Conservation (phyloP, 2,888 invertebrate species). For the Habrosyne pyritoides region DNA sequence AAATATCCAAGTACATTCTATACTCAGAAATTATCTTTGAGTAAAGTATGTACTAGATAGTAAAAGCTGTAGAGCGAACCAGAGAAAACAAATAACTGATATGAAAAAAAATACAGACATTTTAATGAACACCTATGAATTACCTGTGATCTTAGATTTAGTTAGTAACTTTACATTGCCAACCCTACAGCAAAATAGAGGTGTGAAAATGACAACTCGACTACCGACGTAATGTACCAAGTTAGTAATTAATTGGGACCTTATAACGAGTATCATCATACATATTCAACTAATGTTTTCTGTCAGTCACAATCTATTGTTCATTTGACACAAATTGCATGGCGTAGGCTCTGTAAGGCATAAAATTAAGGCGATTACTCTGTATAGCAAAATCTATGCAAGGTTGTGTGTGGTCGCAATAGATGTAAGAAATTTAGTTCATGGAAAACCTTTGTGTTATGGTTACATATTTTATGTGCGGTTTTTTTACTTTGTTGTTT, state of each 20-base stretch:
- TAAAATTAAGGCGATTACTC: slow-evolving; percentile 54
- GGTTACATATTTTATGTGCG: slow-evolving; percentile 19
- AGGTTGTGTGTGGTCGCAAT: slow-evolving; percentile 60
- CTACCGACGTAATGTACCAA: slow-evolving; percentile 48
- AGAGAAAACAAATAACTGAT: no score
- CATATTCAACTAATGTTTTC: slow-evolving; percentile 71
- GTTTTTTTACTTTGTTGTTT: slow-evolving; percentile 9
- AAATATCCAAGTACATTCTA: no score
- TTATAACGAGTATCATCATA: slow-evolving; percentile 69
- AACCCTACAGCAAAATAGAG: slow-evolving; percentile 59
- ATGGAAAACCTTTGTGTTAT: slow-evolving; percentile 60
- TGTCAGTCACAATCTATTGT: slow-evolving; percentile 69
- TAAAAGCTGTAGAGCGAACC: no score
- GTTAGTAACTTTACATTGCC: slow-evolving; percentile 18
- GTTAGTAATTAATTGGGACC: slow-evolving; percentile 65
- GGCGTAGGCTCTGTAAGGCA: slow-evolving; percentile 61
- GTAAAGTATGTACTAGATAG: no score
- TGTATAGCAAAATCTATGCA: slow-evolving; percentile 53
- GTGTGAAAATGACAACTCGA: slow-evolving; percentile 74
- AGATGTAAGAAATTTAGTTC: slow-evolving; percentile 59
- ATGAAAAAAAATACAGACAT: no score
- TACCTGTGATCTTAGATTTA: no score
- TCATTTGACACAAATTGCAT: slow-evolving; percentile 66
- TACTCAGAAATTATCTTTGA: no score
- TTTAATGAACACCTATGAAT: no score